Percentiles rank a stretch among this genome's conserved stretches.
Evolutionary conservation across 2,888 invertebrate species (phyloP).

Genomic region (Nomada fucata): DNA sequence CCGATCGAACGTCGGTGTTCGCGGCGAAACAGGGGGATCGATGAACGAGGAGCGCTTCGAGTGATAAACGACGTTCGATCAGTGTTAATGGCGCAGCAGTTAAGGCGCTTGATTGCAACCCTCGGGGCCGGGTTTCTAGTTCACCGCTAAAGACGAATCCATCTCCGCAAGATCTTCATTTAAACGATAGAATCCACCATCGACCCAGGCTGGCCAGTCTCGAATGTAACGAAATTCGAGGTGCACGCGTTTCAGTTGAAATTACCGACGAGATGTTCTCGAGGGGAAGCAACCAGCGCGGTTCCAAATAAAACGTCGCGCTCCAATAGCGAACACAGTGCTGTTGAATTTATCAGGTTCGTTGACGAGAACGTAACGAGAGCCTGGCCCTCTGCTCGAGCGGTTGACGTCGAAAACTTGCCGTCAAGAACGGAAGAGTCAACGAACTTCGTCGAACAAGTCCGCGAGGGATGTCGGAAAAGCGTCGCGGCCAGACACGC

Average conservation of each 20-base stretch:
- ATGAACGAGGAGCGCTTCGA: too few relatives aligned
- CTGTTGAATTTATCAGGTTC: conserved; percentile 4
- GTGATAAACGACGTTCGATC: too few relatives aligned
- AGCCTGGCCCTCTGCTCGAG: not conserved
- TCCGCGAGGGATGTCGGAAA: conserved; percentile 6
- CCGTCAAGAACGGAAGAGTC: conserved; percentile 19
- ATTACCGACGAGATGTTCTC: not conserved
- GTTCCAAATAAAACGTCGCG: not conserved
- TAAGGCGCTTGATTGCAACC: too few relatives aligned
- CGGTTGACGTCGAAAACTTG: conserved; percentile 6
- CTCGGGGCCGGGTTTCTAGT: too few relatives aligned
- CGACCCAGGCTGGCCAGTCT: too few relatives aligned
- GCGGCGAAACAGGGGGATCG: too few relatives aligned
- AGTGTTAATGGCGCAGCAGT: too few relatives aligned
- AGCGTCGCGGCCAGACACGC: conserved; percentile 2
- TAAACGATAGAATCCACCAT: too few relatives aligned
- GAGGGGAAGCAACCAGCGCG: not conserved
- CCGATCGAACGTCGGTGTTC: not conserved
- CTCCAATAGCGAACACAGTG: not conserved
- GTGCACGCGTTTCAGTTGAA: too few relatives aligned
- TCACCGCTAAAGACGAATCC: too few relatives aligned
- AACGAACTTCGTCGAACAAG: conserved; percentile 16
- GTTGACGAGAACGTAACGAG: conserved; percentile 6
- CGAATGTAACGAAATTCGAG: too few relatives aligned
- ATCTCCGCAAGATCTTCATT: too few relatives aligned